Conservation (phyloP, 1,140 invertebrate genomes). For the Drosophila arawakana region DNA sequence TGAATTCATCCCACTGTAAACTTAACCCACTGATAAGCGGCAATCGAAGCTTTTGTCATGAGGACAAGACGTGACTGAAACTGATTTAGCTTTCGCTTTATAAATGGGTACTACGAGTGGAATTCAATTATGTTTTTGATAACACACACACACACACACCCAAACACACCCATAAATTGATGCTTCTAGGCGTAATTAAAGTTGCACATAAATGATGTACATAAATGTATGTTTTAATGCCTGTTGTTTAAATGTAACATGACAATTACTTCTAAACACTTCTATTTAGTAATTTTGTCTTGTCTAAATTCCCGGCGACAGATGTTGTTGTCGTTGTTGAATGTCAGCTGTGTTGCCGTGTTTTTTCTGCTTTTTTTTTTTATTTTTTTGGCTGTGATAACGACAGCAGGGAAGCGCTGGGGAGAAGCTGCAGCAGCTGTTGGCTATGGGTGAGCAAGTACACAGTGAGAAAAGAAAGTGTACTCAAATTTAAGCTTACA, state of each 20-base stretch:
- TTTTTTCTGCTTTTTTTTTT: conserved; percentile 10
- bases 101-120: conserved; percentile 6
- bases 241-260: conserved; percentile 70
- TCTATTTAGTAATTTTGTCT: conserved; percentile 58
- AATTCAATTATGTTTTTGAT: conserved; percentile 34
- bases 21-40: conserved; percentile 43
- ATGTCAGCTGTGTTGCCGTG: conserved; percentile 66
- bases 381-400: conserved; percentile 49
- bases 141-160: conserved; percentile 17
- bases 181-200: conserved; percentile 34
- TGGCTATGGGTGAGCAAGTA: background rate
- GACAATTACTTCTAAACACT: conserved; percentile 65
- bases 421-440: conserved; percentile 16
- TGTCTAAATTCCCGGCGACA: conserved; percentile 73
- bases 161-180: background rate
- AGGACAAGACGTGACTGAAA: conserved; percentile 56
- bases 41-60: conserved; percentile 35
- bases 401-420: conserved; percentile 22
- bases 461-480: background rate
- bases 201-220: conserved; percentile 19
- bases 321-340: conserved; percentile 48
- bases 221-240: background rate
- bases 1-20: conserved; percentile 25
- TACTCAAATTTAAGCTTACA: too few species aligned
- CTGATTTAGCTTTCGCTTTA: background rate